Percentiles rank a stretch among this genome's conserved stretches.
These are phyloP conservation scores for Eilema griseolum DNA, from an alignment of 2,888 invertebrate species.

Conservation along the genomic window DNA sequence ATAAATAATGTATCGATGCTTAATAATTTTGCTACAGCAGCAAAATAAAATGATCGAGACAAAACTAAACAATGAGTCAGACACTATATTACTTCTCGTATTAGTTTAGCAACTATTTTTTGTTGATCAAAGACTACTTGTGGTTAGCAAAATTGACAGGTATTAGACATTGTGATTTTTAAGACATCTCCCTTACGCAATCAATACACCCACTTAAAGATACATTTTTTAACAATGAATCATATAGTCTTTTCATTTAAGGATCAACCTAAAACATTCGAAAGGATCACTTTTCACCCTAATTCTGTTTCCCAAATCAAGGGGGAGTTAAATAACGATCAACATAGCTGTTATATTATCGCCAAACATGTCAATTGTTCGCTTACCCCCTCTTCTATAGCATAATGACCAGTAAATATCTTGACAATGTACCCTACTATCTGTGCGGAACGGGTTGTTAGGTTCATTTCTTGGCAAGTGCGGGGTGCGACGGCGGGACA, in stretches of 20 bases:
- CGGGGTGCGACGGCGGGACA: too few relatives aligned
- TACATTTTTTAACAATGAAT: not conserved
- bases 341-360: not conserved
- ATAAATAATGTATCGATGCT: too few relatives aligned
- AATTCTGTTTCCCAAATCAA: not conserved
- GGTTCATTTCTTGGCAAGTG: too few relatives aligned
- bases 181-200: not conserved
- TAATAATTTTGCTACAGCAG: not conserved
- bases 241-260: not conserved
- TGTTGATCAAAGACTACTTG: not conserved
- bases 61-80: not conserved
- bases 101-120: not conserved
- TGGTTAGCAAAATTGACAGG: slow-evolving; percentile 8
- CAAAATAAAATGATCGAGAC: not conserved
- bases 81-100: not conserved
- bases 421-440: too few relatives aligned
- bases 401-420: too few relatives aligned
- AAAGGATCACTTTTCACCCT: not conserved
- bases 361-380: not conserved
- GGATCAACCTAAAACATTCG: not conserved
- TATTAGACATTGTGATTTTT: not conserved
- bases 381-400: too few relatives aligned
- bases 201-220: not conserved
- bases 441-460: too few relatives aligned
- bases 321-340: not conserved